phyloP scores from a whole-genome alignment of 2,113 vertebrate species.

The Sylvicapra grimmia region DNA sequence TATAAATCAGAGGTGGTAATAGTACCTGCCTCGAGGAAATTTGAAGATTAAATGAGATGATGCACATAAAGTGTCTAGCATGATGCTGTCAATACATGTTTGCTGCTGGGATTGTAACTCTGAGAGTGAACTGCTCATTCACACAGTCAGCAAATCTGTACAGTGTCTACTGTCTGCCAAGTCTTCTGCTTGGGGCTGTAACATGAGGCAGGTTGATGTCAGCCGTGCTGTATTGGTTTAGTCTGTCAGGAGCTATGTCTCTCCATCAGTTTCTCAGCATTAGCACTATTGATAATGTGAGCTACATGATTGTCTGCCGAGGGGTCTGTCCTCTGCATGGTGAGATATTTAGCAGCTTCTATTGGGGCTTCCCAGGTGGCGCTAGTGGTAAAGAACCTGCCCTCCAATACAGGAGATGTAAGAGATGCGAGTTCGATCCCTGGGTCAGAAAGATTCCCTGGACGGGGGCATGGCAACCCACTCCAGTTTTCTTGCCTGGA shows the following conservation, averaged over 20 bases:
- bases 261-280: neutral
- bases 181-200: neutral
- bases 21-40: neutral
- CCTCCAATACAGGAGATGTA: neutral
- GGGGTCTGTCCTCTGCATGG: neutral
- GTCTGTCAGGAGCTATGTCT: neutral
- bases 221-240: neutral
- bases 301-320: neutral
- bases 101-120: neutral
- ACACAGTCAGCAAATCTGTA: neutral
- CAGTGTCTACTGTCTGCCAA: neutral
- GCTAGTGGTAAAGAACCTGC: neutral
- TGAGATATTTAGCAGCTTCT: neutral
- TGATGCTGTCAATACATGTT: neutral
- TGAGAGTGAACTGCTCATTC: neutral
- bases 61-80: neutral
- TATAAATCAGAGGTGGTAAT: neutral
- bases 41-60: neutral
- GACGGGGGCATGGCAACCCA: neutral
- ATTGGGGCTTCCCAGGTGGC: neutral
- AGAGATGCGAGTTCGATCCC: neutral
- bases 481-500: neutral
- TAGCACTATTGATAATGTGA: rapidly evolving
- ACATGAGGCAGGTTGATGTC: neutral
- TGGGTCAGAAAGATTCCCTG: neutral